Evolutionary conservation across 2,113 vertebrate genomes (phyloP).

Genomic region (Loxodonta africana): DNA sequence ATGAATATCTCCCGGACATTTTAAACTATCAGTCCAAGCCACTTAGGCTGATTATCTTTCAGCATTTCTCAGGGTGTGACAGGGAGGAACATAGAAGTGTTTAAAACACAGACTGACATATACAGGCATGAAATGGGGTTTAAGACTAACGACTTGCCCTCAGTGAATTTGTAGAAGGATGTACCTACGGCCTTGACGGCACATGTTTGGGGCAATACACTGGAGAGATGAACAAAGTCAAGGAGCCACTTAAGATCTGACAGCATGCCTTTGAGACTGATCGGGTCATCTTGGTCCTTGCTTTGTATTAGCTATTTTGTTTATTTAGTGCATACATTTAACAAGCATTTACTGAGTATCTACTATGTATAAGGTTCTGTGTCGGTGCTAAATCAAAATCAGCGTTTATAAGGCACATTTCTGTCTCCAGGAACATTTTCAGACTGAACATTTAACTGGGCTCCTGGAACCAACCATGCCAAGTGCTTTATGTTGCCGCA

Average conservation of each 20-base stretch:
- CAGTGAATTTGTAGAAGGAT: neutral
- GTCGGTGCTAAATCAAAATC: neutral
- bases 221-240: neutral
- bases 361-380: neutral
- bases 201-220: neutral
- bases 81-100: neutral
- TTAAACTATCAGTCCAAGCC: neutral
- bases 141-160: neutral
- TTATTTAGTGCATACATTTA: neutral
- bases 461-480: neutral
- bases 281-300: neutral
- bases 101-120: neutral
- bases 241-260: neutral
- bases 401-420: neutral
- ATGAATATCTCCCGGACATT: neutral
- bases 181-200: neutral
- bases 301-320: neutral
- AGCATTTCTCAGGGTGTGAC: neutral
- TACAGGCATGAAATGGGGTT: neutral
- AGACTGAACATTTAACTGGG: neutral
- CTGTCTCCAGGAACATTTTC: neutral
- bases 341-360: neutral
- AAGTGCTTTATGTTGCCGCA: neutral
- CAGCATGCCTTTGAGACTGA: neutral
- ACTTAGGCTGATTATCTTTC: neutral